Evolutionary conservation across 2,797 vertebrate genomes (phyloP), one percentile per base, ranked within the genome.

Genomic region (Falco columbarius): DNA sequence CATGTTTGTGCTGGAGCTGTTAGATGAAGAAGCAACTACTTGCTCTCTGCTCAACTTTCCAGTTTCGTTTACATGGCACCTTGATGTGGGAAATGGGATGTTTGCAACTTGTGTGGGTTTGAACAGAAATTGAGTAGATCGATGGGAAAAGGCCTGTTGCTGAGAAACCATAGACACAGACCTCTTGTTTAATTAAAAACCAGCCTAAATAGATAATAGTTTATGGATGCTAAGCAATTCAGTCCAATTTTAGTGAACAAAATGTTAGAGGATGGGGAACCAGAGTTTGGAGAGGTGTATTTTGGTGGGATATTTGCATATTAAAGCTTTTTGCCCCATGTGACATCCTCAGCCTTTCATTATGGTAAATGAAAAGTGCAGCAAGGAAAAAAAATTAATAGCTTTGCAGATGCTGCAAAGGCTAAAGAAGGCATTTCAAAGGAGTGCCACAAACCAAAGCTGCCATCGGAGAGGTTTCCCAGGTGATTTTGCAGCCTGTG

Each of bases 351-450:
- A 92, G 91, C 93, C 90, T 98, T 95, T 98, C 93, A 89, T 81
- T 98, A 20, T 93, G 94, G 95, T 59, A 58, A 73, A 62, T 71
- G 97, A 94, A 90, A 75, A 96, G 66, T 86, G 55, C 89, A 90
- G 86, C 92, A 93, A 86, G 95, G 97, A 96, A 96, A 97, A 97
- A 97, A 92, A 97, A 58, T 73, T 61, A 94, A 87, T 29, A 52
- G 4, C 34, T 72, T 61, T 75, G 66, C 61, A 56, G 51, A 16
- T 80, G 27, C 68, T 83, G n/a, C 20, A 38, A 36, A 49, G 26
- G 23, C 29, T 52, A 8, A 47, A 36, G 42, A 71, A 82, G 42
- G 0, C 8, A 16, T 56, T 89, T 66, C 2, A 12, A 30, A 55
- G 66, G n/a, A 68, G 40, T 83, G 58, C 90, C 89, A 46, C 95